Percentiles rank a stretch among this genome's conserved stretches.
These are phyloP conservation scores for Heteromurus nitidus DNA, from an alignment of 2,888 invertebrate species.

Conservation along the genomic window DNA sequence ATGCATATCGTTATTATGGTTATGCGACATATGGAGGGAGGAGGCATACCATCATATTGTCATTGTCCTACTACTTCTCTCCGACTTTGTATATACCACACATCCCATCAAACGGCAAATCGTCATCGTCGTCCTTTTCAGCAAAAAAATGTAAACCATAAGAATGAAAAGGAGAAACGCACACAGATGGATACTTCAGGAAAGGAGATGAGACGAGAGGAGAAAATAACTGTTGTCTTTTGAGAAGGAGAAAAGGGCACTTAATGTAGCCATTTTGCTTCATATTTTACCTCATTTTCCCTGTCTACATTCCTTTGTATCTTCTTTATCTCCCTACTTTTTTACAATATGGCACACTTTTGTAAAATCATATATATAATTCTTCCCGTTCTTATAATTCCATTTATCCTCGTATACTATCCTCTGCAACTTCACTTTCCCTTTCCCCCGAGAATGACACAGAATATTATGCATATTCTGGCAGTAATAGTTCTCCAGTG, in stretches of 20 bases:
- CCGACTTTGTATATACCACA: constrained; percentile 6
- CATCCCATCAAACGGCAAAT: background rate
- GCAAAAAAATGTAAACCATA: background rate
- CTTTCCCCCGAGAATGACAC: background rate
- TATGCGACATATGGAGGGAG: constrained; percentile 7
- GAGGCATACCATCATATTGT: constrained; percentile 44
- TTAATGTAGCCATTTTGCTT: constrained; percentile 46
- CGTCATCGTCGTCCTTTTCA: too few species aligned
- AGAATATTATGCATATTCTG: background rate
- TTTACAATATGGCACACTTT: too few species aligned
- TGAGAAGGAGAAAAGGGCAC: constrained; percentile 8
- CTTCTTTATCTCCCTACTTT: background rate
- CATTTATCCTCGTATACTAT: background rate
- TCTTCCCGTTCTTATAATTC: background rate
- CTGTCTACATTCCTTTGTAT: constrained; percentile 9
- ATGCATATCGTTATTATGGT: too few species aligned
- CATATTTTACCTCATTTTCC: constrained; percentile 42
- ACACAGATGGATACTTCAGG: constrained; percentile 23
- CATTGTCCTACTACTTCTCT: constrained; percentile 53
- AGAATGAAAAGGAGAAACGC: background rate
- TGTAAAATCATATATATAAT: too few species aligned
- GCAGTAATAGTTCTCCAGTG: too few species aligned
- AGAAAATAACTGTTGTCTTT: constrained; percentile 24
- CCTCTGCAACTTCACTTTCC: background rate
- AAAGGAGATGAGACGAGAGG: constrained; percentile 14